A percentile compares a stretch with the other conserved stretches of the same genome.
phyloP scores from a whole-genome alignment of 1,140 invertebrate species.

The Drosophila mojavensis region DNA sequence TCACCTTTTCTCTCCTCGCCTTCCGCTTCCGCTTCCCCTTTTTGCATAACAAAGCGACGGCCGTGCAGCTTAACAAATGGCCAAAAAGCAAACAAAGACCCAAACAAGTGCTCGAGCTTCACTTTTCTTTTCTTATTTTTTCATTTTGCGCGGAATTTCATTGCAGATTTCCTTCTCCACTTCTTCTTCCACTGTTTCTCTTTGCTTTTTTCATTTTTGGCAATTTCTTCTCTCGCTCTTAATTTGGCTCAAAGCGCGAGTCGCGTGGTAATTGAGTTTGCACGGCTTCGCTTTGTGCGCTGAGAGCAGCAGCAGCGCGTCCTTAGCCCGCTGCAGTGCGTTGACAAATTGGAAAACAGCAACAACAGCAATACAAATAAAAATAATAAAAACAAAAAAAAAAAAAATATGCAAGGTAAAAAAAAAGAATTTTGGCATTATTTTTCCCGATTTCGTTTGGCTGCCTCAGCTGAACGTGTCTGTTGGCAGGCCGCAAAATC shows the following conservation, averaged over 20 bases:
- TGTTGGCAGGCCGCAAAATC: slow-evolving; percentile 45
- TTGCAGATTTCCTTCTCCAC: neutral
- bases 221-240: slow-evolving; percentile 24
- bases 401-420: slow-evolving; percentile 5
- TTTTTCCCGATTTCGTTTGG: slow-evolving; percentile 11
- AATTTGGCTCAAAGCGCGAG: slow-evolving; percentile 45
- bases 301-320: neutral
- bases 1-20: neutral
- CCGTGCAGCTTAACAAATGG: slow-evolving; percentile 33
- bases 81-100: slow-evolving; percentile 29
- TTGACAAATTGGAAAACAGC: slow-evolving; percentile 13
- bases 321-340: slow-evolving; percentile 40
- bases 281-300: slow-evolving; percentile 21
- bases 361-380: too few species aligned
- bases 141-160: slow-evolving; percentile 8
- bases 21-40: neutral
- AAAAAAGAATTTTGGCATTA: slow-evolving; percentile 14
- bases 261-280: slow-evolving; percentile 66
- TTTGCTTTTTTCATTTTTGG: neutral
- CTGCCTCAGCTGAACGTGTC: slow-evolving; percentile 48
- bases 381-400: slow-evolving; percentile 16
- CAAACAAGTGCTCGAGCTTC: slow-evolving; percentile 19
- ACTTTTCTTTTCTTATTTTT: slow-evolving; percentile 15
- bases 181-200: neutral
- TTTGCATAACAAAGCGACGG: slow-evolving; percentile 69